Base-by-base conservation (phyloP, 2,113 vertebrate species). In the Pluvianellus socialis region DNA sequence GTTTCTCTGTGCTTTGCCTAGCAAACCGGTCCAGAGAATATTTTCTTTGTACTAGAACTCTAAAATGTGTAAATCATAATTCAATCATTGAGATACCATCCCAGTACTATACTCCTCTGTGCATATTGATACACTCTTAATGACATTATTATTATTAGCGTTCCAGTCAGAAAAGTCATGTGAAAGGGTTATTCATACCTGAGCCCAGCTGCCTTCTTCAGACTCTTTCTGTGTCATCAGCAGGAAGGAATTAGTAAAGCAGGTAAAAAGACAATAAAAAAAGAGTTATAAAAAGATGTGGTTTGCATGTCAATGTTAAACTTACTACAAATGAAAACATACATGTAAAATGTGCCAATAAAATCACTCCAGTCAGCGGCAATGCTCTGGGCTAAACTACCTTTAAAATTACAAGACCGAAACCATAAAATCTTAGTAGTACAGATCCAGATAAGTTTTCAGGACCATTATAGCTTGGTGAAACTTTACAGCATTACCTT, bases 181-280 rank as follows among this genome's bases (percentile, higher is more conserved):
- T 62, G 55, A 95, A 95, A 93, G 52, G 33, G 66, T 97, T 97
- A 97, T 98, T 97, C 97, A 97, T 98, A 99, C 99, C 99, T 99
- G 99, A 73, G 99, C 99, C 99, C 99, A 99, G 94, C 99, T 99
- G 73, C 99, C 99, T 98, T 99, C 99, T 96, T 99, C 99, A 96
- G 99, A 99, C 70, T 99, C 98, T 87, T 99, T 99, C 99, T 99
- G 95, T 90, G 74, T 97, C 86, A 98, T 94, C 92, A 98, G 88
- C 91, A 97, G 85, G 86, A 85, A 97, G 58, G 72, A 93, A 94
- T 97, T 95, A 96, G 95, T 79, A 97, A 96, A 97, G 92, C 67
- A 92, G 49, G 87, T 95, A 97, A 96, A 97, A 90, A 97, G 53
- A 94, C 71, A 96, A 97, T 76, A 96, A 95, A 94, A 94, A 89